A percentile compares a stretch with the other conserved stretches of the same genome.
Conservation (phyloP, 2,113 vertebrate genomes). For the Scomber scombrus region DNA sequence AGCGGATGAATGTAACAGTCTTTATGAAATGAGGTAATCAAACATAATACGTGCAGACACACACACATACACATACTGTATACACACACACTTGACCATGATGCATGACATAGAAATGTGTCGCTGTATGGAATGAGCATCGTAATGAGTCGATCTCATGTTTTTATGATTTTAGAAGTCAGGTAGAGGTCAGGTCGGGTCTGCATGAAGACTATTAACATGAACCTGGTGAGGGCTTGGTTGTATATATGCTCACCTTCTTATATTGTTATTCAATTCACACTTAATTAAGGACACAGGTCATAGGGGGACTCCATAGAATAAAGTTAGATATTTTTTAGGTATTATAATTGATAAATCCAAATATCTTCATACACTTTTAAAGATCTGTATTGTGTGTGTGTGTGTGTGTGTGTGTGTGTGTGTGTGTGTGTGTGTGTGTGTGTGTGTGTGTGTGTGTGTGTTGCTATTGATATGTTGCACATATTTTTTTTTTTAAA, state of each 20-base stretch:
- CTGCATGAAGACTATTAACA: conserved; percentile 5
- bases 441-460: too few relatives aligned
- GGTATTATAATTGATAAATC: neutral
- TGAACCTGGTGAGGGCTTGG: neutral
- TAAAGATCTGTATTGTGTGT: neutral
- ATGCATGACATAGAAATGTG: neutral
- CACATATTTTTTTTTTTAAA: too few relatives aligned
- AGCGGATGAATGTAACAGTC: conserved; percentile 27
- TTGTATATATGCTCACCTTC: neutral
- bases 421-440: too few relatives aligned
- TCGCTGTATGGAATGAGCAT: conserved; percentile 1
- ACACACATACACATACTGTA: conserved; percentile 9
- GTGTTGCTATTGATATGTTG: too few relatives aligned
- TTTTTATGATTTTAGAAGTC: neutral
- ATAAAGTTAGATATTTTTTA: too few relatives aligned
- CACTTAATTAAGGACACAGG: too few relatives aligned
- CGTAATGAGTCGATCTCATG: conserved; percentile 8
- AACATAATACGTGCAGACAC: conserved; percentile 17
- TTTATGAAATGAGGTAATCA: conserved; percentile 54
- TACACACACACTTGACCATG: conserved; percentile 6
- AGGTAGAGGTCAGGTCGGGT: conserved; percentile 15
- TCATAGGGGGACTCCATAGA: too few relatives aligned
- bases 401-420: too few relatives aligned
- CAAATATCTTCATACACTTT: neutral
- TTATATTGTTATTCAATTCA: neutral